Conservation (phyloP, 2,113 vertebrate species). For the Gobius niger region DNA sequence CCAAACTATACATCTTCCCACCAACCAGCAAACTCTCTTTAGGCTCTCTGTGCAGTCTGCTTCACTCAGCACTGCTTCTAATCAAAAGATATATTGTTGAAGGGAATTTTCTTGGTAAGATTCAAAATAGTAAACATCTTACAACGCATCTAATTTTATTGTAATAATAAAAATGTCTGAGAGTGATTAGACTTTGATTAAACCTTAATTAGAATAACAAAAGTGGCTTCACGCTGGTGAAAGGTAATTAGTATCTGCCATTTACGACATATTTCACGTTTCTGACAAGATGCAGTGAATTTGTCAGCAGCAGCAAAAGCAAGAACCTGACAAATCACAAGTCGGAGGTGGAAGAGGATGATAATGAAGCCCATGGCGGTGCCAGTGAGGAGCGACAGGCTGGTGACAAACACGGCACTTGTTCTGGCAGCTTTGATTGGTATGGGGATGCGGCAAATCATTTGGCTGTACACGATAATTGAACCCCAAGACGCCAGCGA, state of each 20-base stretch:
- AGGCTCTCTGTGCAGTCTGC: too few species aligned
- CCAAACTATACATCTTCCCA: too few species aligned
- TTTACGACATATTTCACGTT: conserved; percentile 30
- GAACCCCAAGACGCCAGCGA: background rate
- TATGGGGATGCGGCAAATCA: background rate
- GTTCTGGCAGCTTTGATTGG: background rate
- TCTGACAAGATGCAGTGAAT: conserved; percentile 26
- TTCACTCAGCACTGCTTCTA: background rate
- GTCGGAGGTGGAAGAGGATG: background rate
- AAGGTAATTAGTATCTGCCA: conserved; percentile 39
- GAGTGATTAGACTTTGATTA: conserved; percentile 26
- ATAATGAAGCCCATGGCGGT: background rate
- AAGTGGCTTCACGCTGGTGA: conserved; percentile 16
- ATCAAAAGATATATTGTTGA: background rate
- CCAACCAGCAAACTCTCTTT: too few species aligned
- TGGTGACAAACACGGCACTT: background rate
- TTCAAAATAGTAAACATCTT: conserved; percentile 1
- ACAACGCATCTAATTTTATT: background rate
- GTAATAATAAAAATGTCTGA: conserved; percentile 27
- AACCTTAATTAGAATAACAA: conserved; percentile 31
- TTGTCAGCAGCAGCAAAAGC: background rate
- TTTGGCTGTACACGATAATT: background rate
- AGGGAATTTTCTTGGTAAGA: background rate
- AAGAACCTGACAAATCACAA: conserved; percentile 1
- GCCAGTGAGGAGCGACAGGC: background rate